Evolutionary conservation across 2,888 invertebrate species (phyloP), one percentile per base, ranked within the genome.

Genomic region (Brachynemurus nebulosus): DNA sequence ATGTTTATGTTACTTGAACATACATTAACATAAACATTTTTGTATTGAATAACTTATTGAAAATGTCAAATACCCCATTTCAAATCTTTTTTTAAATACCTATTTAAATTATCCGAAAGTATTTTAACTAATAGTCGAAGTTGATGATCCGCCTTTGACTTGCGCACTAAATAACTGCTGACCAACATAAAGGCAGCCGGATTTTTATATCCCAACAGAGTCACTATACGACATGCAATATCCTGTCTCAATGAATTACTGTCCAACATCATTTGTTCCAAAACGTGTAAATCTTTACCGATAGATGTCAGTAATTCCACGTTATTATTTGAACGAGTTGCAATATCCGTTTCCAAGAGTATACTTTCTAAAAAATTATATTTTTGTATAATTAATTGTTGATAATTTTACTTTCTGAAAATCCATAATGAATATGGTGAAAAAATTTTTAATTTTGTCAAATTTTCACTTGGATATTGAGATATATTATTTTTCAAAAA

Each of bases 161-260:
- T 72, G 55, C 74, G 71, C 2, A 81, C 64, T 9, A 80, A 59
- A 53, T 68, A 75, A 44, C 74, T 71, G 5, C 74, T 68, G 0
- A 77, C 73, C 52, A 70, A 71, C 2, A 80, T 69, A 42, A 80
- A 67, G 48, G 76, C 70, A 1, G 76, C 71, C 1, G 76, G 72
- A 51, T 74, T 71, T 44, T 70, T 71, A 53, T 72, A 71, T 49
- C 78, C 78, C 43, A 74, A 66, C 50, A 71, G 65, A 37, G 70
- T 61, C 19, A 75, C 58, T 20, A 80, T 59, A 46, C 75, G 65
- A 1, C 74, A 70, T 2, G 77, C 73, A 1, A 76, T 76, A 56
- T 75, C 74, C 12, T 72, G 71, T 46, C 71, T 66, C 16, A 76
- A 55, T 11, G 69, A 64, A 54, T 74, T 69, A 1, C 65, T 51